Percentiles rank a stretch among this genome's conserved stretches.
Conservation (phyloP, 2,113 vertebrate genomes). For the Pyxicephalus adspersus region DNA sequence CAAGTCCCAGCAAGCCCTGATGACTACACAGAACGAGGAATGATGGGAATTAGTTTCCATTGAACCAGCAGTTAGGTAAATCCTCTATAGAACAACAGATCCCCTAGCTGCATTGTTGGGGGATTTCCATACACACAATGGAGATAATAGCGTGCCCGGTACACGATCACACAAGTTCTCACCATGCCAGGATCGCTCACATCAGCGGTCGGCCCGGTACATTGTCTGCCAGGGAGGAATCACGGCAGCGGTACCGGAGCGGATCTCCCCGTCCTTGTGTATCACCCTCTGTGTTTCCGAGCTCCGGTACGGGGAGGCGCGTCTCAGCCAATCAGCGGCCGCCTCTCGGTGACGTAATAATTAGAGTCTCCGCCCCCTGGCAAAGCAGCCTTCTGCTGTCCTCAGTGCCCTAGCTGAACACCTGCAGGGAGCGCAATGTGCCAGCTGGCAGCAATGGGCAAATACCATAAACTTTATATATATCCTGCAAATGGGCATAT, state of each 20-base stretch:
- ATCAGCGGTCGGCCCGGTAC: background rate
- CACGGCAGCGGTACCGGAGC: background rate
- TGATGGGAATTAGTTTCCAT: too few species aligned
- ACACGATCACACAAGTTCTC: background rate
- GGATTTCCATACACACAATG: background rate
- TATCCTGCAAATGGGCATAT: too few species aligned
- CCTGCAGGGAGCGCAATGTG: too few species aligned
- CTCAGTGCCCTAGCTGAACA: too few species aligned
- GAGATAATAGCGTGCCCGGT: background rate
- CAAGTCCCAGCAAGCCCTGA: too few species aligned
- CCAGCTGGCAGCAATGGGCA: too few species aligned
- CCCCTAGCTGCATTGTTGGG: background rate
- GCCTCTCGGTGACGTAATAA: background rate
- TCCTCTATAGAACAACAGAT: too few species aligned
- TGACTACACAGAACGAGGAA: too few species aligned
- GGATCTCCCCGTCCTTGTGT: conserved; percentile 1
- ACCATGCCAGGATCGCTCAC: conserved; percentile 19
- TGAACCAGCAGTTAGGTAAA: too few species aligned
- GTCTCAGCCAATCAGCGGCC: conserved; percentile 39
- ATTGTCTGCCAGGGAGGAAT: background rate
- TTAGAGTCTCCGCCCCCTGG: background rate
- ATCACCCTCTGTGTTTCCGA: background rate
- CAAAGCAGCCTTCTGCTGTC: background rate
- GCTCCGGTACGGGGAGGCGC: background rate
- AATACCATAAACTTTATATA: too few species aligned